Percentiles rank a stretch among this genome's conserved stretches.
These are phyloP conservation scores for Dromaius novaehollandiae DNA, from an alignment of 2,113 vertebrate species.

Conservation along the genomic window DNA sequence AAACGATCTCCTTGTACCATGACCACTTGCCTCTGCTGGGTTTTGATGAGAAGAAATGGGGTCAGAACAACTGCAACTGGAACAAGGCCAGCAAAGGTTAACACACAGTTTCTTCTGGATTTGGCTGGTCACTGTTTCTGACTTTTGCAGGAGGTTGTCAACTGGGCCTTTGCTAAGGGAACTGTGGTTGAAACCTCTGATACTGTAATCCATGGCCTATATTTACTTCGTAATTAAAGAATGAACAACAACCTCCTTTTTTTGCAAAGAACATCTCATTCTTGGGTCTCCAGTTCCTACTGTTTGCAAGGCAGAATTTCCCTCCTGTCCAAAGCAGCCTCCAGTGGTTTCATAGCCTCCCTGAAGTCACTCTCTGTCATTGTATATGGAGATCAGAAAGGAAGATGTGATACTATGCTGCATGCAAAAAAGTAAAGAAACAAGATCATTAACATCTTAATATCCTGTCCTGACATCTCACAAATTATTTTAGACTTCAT, in stretches of 20 bases:
- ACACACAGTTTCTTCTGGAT: neutral
- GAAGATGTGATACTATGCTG: neutral
- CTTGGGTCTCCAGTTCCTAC: neutral
- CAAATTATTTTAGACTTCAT: constrained; percentile 70
- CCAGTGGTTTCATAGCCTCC: constrained; percentile 3
- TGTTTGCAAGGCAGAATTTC: neutral
- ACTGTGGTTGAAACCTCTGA: neutral
- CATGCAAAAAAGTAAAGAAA: constrained; percentile 19
- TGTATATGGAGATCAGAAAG: neutral
- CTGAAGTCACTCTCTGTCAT: neutral
- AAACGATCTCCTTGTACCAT: neutral
- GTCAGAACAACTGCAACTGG: neutral
- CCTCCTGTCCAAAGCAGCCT: neutral
- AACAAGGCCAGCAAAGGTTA: neutral
- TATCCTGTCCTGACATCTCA: constrained; percentile 72
- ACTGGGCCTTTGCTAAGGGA: neutral
- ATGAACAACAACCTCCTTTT: neutral
- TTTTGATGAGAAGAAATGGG: neutral
- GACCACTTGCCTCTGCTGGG: neutral
- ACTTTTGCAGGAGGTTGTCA: neutral
- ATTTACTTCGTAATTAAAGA: neutral
- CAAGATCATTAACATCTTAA: constrained; percentile 74
- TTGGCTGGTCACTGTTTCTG: neutral
- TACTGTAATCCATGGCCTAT: neutral
- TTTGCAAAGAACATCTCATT: neutral